phyloP scores from a whole-genome alignment of 2,888 invertebrate species.

The Augiades crinisus region DNA sequence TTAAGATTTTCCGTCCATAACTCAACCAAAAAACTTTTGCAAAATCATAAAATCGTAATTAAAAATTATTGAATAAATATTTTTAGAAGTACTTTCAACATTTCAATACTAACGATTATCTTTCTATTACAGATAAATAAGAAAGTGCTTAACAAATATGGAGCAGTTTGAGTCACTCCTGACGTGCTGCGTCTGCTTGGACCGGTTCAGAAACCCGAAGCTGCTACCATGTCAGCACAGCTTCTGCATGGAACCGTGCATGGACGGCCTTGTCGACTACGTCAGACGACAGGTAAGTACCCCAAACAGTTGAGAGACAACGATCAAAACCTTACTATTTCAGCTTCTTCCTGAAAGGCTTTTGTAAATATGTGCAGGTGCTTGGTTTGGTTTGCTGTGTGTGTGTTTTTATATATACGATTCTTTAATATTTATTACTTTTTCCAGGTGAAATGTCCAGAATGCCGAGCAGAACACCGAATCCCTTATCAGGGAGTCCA shows the following conservation, averaged over 20 bases:
- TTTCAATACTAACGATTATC: too few species aligned
- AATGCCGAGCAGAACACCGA: conserved; percentile 98
- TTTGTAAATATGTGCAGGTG: conserved; percentile 7
- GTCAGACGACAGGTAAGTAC: conserved; percentile 91
- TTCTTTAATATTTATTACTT: conserved; percentile 9
- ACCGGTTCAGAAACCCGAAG: conserved; percentile 98
- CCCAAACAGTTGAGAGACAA: not conserved
- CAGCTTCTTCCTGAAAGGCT: not conserved
- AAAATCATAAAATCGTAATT: too few species aligned
- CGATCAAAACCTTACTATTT: not conserved
- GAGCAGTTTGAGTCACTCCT: conserved; percentile 98
- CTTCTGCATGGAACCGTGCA: conserved; percentile 99
- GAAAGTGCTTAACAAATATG: conserved; percentile 78
- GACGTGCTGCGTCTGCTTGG: conserved; percentile 99
- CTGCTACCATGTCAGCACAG: conserved; percentile 99
- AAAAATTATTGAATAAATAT: too few species aligned
- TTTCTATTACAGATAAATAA: conserved; percentile 60
- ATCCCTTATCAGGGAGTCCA: conserved; percentile 97
- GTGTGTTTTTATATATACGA: not conserved
- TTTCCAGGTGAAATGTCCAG: conserved; percentile 96
- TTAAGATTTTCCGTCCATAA: not conserved
- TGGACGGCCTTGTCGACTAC: conserved; percentile 98
- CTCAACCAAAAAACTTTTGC: too few species aligned
- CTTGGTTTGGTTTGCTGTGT: conserved; percentile 12
- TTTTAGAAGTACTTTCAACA: too few species aligned